Evolutionary conservation across 2,113 vertebrate species (phyloP), one percentile per base, ranked within the genome.

Genomic region (Vicugna pacos): DNA sequence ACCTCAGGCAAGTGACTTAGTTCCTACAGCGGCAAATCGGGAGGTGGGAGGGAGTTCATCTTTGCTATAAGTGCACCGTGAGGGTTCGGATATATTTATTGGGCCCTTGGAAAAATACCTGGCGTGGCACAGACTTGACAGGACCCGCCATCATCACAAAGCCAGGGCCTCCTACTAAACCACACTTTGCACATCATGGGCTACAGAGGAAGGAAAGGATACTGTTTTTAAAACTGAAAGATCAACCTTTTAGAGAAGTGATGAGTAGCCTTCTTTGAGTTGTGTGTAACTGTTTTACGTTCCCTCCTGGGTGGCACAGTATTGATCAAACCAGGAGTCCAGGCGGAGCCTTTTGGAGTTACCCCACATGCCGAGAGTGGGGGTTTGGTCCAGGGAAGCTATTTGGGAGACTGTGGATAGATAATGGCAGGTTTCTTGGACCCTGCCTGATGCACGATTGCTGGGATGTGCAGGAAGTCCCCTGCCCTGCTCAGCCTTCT

Each of bases 51-150:
- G 8, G 19, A 42, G 79, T 28, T 14, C 1, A 2, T 8, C 48
- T 22, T 76, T 24, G 5, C 28, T 3, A 0, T 4, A 22, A 70
- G 81, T 19, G 20, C 15, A 16, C 80, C 15, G 4, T 20, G 83
- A 67, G 5, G 48, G 8, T 7, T 38, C 3, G 35, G 30, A 1
- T n/a, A 1, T 32, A 12, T 28, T 24, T 65, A 0, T 13, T 3
- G 26, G 82, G 42, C 22, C 8, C 64, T 75, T 30, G 1, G 54
- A 24, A 72, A 24, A 17, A 5, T 10, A 9, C 24, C 30, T 28
- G 24, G 67, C 11, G 0, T 0, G 22, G 35, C 10, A 12, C 1
- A 28, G 48, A 2, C 8, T 20, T 3, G 17, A 0, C 10, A 30
- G 26, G 3, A 6, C n/a, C 48, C 28, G 62, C 10, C 2, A 0